Percentiles rank a stretch among this genome's conserved stretches.
These are phyloP conservation scores for Anthrax anthrax DNA, from an alignment of 2,888 invertebrate genomes.

Conservation along the genomic window DNA sequence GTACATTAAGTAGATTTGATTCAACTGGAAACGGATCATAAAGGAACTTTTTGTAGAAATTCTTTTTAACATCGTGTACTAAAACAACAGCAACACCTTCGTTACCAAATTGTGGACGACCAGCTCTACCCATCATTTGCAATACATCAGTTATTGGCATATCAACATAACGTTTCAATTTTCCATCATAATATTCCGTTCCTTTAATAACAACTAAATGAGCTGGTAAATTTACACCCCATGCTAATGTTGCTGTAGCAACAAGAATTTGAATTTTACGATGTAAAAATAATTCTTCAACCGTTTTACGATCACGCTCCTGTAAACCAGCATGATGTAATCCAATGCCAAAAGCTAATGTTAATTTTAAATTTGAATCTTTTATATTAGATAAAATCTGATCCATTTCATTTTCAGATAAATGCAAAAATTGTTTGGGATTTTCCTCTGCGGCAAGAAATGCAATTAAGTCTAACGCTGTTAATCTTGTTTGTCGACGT, in stretches of 20 bases:
- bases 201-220: constrained; percentile 97
- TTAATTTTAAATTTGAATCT: constrained; percentile 84
- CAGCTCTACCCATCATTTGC: constrained; percentile 99
- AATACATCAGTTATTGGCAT: constrained; percentile 99
- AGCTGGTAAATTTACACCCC: constrained; percentile 99
- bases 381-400: constrained; percentile 53
- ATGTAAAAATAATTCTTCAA: constrained; percentile 88
- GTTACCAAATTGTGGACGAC: constrained; percentile 92
- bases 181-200: constrained; percentile 94
- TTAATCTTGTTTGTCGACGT: constrained; percentile 87
- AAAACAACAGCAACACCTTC: constrained; percentile 77
- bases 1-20: constrained; percentile 76
- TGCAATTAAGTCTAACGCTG: constrained; percentile 87
- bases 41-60: constrained; percentile 96
- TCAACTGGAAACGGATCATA: constrained; percentile 99
- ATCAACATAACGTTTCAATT: constrained; percentile 90
- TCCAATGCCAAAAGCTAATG: constrained; percentile 93
- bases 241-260: constrained; percentile 93
- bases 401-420: constrained; percentile 75
- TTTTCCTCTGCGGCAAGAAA: constrained; percentile 80
- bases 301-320: constrained; percentile 77
- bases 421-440: constrained; percentile 89
- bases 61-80: constrained; percentile 94
- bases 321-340: constrained; percentile 97
- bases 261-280: constrained; percentile 93